Evolutionary conservation across 2,797 vertebrate genomes (phyloP).

Genomic region (Leuciscus waleckii): DNA sequence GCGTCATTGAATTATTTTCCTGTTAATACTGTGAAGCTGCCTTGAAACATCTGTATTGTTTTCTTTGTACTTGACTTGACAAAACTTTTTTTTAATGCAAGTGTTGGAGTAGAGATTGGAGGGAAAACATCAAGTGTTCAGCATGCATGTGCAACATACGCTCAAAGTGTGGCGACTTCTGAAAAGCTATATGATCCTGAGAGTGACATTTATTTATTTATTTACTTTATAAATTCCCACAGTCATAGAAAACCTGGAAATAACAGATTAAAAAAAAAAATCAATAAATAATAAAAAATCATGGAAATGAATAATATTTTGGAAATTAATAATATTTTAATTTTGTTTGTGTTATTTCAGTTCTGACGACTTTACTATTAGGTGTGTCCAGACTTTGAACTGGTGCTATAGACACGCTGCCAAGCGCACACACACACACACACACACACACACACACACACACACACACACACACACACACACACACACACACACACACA

Average conservation of each 20-base stretch:
- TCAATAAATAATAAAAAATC: not conserved
- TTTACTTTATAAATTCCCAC: too few relatives aligned
- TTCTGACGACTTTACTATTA: not conserved
- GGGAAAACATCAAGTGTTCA: too few relatives aligned
- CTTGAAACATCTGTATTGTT: too few relatives aligned
- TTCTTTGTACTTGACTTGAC: too few relatives aligned
- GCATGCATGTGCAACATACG: not conserved
- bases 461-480: too few relatives aligned
- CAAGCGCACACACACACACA: too few relatives aligned
- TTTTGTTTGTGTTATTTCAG: not conserved
- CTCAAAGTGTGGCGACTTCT: not conserved
- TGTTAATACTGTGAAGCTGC: too few relatives aligned
- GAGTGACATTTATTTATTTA: not conserved
- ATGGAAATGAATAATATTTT: not conserved
- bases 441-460: too few relatives aligned
- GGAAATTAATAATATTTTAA: not conserved
- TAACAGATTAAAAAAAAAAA: not conserved
- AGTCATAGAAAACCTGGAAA: not conserved
- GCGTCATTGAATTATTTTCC: too few relatives aligned
- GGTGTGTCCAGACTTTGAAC: not conserved
- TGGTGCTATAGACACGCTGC: not conserved
- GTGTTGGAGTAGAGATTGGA: not conserved
- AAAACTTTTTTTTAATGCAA: not conserved
- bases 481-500: too few relatives aligned
- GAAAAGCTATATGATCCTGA: not conserved